A percentile compares a stretch with the other conserved stretches of the same genome.
Conservation (phyloP, 2,113 vertebrate genomes). For the Lagenorhynchus albirostris region DNA sequence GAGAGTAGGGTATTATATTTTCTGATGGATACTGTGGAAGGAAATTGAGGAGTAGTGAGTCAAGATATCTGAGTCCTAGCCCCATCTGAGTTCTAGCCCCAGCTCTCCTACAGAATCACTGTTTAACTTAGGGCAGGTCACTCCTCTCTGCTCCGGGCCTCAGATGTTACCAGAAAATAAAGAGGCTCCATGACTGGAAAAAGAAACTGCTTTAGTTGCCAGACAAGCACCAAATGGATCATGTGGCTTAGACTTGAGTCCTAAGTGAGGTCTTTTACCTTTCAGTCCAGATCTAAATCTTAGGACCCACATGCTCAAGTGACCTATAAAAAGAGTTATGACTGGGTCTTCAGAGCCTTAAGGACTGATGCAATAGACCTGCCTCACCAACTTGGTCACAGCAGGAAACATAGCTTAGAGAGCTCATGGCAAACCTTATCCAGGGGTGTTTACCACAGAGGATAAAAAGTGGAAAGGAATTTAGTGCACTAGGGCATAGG, state of each 20-base stretch:
- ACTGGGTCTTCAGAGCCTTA: not conserved
- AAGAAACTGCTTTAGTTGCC: conserved; percentile 21
- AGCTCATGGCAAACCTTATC: not conserved
- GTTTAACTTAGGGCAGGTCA: not conserved
- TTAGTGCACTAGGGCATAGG: not conserved
- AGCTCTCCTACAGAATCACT: not conserved
- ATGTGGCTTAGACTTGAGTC: not conserved
- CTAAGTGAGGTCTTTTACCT: not conserved
- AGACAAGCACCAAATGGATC: not conserved
- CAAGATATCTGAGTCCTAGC: not conserved
- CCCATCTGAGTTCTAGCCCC: not conserved
- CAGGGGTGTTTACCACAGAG: not conserved
- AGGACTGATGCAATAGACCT: not conserved
- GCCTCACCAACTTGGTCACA: not conserved
- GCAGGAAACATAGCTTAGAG: not conserved
- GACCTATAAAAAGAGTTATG: not conserved
- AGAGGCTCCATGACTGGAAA: not conserved
- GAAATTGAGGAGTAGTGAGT: not conserved
- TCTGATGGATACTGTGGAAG: not conserved
- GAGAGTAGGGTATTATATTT: not conserved
- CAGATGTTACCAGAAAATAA: not conserved
- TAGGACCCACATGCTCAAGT: not conserved
- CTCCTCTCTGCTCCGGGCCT: not conserved
- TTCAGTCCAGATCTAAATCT: conserved; percentile 10
- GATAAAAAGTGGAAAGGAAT: not conserved